phyloP scores from a whole-genome alignment of 2,888 invertebrate species.

The Lordiphosa andalusiaca region DNA sequence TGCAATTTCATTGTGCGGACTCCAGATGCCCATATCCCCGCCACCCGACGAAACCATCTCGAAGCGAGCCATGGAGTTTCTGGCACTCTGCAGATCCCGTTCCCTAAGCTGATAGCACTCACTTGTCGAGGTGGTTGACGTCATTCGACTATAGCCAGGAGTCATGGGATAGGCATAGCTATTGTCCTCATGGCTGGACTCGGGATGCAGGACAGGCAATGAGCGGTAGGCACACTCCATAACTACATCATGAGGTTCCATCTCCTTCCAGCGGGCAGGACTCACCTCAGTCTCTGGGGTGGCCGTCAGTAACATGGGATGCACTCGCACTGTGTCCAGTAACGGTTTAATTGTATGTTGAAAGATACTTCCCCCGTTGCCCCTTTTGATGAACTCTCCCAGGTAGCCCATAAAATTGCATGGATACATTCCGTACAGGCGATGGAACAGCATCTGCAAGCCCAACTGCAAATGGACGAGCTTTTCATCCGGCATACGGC shows the following conservation, averaged over 20 bases:
- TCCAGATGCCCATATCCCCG: conserved; percentile 71
- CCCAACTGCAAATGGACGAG: conserved; percentile 89
- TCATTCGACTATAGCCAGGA: conserved; percentile 63
- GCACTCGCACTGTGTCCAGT: conserved; percentile 92
- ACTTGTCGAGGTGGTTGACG: conserved; percentile 47
- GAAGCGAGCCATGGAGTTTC: conserved; percentile 37
- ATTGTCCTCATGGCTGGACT: conserved; percentile 51
- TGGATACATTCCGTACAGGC: conserved; percentile 95
- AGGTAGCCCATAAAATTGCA: conserved; percentile 92
- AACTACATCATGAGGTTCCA: conserved; percentile 89
- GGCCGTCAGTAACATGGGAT: conserved; percentile 91
- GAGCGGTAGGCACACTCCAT: conserved; percentile 92
- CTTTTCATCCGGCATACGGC: conserved; percentile 84
- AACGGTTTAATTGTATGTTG: conserved; percentile 91
- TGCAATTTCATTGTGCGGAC: conserved; percentile 77
- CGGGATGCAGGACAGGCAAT: conserved; percentile 76
- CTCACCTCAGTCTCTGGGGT: conserved; percentile 89
- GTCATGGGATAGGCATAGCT: conserved; percentile 47
- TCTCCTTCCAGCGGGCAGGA: conserved; percentile 84
- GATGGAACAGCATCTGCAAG: conserved; percentile 91
- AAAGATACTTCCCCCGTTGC: conserved; percentile 85
- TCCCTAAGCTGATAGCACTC: conserved; percentile 35
- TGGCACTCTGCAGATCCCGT: conserved; percentile 29
- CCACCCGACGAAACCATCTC: conserved; percentile 29
- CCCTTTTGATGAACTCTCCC: conserved; percentile 85